Evolutionary conservation across 2,888 invertebrate genomes (phyloP).

Genomic region (Nyleta sp.): DNA sequence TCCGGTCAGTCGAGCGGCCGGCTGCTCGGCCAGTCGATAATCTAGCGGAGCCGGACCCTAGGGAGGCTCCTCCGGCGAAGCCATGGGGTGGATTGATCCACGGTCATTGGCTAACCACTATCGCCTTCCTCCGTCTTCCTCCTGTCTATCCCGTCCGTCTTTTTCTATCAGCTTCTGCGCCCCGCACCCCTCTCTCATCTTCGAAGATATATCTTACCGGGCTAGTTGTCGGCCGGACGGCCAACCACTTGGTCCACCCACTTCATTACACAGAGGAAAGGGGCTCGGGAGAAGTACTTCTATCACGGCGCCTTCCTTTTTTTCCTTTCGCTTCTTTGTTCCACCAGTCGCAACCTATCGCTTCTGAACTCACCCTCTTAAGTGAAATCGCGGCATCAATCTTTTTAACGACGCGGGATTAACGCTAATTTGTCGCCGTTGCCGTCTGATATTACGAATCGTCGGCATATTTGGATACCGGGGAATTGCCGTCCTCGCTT

Average conservation of each 20-base stretch:
- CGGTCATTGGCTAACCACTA: conserved; percentile 71
- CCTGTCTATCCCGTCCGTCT: conserved; percentile 25
- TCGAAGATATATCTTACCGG: conserved; percentile 68
- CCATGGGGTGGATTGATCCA: conserved; percentile 77
- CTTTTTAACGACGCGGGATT: conserved; percentile 80
- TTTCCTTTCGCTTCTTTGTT: conserved; percentile 36
- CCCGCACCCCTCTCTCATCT: conserved; percentile 61
- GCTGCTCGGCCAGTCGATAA: conserved; percentile 72
- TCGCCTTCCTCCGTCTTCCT: conserved; percentile 31
- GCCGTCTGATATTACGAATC: conserved; percentile 78
- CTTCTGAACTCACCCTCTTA: conserved; percentile 70
- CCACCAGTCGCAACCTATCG: conserved; percentile 40
- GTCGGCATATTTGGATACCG: conserved; percentile 73
- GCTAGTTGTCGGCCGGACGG: conserved; percentile 45
- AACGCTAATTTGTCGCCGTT: conserved; percentile 80
- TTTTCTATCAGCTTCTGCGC: conserved; percentile 48
- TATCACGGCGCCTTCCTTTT: conserved; percentile 57
- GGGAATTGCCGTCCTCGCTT: conserved; percentile 19
- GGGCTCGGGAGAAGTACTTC: conserved; percentile 44
- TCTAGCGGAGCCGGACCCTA: conserved; percentile 67
- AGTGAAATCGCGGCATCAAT: conserved; percentile 81
- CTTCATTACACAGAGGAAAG: conserved; percentile 76
- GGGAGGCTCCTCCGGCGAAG: conserved; percentile 61
- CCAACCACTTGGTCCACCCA: conserved; percentile 74
- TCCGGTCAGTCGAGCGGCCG: conserved; percentile 56